Evolutionary conservation across 2,113 vertebrate genomes (phyloP).

Genomic region (Bufo bufo): DNA sequence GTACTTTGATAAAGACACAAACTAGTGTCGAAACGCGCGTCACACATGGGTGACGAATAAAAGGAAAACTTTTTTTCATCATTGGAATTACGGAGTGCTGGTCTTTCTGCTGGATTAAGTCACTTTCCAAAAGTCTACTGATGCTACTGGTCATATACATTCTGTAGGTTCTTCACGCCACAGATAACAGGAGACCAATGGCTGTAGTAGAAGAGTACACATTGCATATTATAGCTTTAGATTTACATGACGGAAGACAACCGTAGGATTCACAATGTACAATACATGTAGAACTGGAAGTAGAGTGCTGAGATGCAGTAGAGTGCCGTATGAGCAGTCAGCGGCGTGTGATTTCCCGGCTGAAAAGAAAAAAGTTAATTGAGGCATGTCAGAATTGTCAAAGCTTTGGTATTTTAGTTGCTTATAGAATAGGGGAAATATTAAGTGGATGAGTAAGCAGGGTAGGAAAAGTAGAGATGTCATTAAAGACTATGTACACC

Average conservation of each 20-base stretch:
- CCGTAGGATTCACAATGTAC: not conserved
- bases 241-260: not conserved
- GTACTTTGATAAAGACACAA: too few species aligned
- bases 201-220: not conserved
- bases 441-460: not conserved
- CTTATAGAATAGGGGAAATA: not conserved
- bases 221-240: not conserved
- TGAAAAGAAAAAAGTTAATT: not conserved
- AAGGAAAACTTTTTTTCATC: too few species aligned
- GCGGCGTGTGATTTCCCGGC: not conserved
- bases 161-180: not conserved
- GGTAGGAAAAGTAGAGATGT: too few species aligned
- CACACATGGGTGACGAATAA: too few species aligned
- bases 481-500: too few species aligned
- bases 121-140: too few species aligned
- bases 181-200: not conserved
- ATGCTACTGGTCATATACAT: not conserved
- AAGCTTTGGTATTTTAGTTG: too few species aligned
- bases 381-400: not conserved
- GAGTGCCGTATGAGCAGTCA: not conserved
- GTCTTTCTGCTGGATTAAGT: too few species aligned
- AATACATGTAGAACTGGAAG: not conserved
- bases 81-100: too few species aligned
- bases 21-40: too few species aligned
- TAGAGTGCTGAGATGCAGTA: not conserved